Base-by-base conservation (phyloP, 2,888 invertebrate genomes). In the Agrochola circellaris region DNA sequence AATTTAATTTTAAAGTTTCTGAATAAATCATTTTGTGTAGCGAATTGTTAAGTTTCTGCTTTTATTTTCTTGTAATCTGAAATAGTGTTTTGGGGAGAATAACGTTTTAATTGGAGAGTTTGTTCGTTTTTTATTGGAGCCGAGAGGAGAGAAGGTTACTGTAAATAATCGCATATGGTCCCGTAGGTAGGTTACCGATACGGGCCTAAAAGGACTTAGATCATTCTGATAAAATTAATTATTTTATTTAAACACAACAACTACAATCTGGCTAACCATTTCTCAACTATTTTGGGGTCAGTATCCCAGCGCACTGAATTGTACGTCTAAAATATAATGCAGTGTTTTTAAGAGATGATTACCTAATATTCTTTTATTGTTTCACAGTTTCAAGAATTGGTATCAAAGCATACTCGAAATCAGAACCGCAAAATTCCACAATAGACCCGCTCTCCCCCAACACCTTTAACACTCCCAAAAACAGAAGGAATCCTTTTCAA, bases 1-100 rank as follows among this genome's bases (percentile, higher is more conserved):
- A 75, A 84, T 86, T 78, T 86, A 75, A 84, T 86, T 86, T 74
- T 66, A 82, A 82, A 84, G 66, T 82, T 82, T 82, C 9, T 69
- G 62, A 79, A 78, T 86, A 73, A 79, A 86, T 82, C 48, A 82
- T 75, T 65, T 73, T 73, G 51, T 60, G 80, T 61, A 20, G 23
- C 48, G 42, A 70, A 79, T 61, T 82, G 68, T 65, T 80, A 56
- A 80, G 70, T 69, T 67, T 71, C 9, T 20, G 23, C 1, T 71
- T 75, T 75, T 42, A 69, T 77, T 61, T 80, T 75, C 5, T 45
- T 64, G 62, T 75, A 51, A 56, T 64, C 45, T 64, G 13, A 17
- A 66, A 30, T 48, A 75, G 34, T 54, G 45, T 51, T 56, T 17
- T 34, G 30, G 61, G 54, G 30, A 9, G 7, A 70, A 67, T 34